Evolutionary conservation across 2,888 invertebrate species (phyloP).

Genomic region (Aethes cnicana): DNA sequence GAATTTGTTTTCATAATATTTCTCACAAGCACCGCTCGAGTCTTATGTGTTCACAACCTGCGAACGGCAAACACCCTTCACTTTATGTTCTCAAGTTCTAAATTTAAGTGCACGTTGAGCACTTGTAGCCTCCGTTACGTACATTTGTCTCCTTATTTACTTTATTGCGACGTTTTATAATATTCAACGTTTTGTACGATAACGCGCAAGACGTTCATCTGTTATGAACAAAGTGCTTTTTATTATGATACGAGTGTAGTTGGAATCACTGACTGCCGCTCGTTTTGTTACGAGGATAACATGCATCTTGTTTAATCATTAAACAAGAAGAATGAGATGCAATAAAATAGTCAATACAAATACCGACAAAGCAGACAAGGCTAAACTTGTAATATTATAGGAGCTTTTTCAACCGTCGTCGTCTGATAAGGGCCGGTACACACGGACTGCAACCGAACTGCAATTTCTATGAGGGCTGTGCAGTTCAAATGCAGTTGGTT

Average conservation of each 20-base stretch:
- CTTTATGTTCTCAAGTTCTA: slow-evolving; percentile 39
- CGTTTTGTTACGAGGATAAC: neutral
- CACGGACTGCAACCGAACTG: too few relatives aligned
- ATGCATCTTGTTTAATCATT: too few relatives aligned
- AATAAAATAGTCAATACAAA: too few relatives aligned
- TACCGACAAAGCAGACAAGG: too few relatives aligned
- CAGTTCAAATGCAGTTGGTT: too few relatives aligned
- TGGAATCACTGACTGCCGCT: slow-evolving; percentile 9
- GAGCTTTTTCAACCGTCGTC: too few relatives aligned
- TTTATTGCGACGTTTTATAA: slow-evolving; percentile 80
- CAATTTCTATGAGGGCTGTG: too few relatives aligned
- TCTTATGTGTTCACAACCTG: slow-evolving; percentile 50
- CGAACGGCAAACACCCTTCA: slow-evolving; percentile 49
- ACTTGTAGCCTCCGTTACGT: slow-evolving; percentile 44
- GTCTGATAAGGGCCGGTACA: too few relatives aligned
- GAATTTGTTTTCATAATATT: slow-evolving; percentile 82
- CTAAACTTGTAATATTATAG: too few relatives aligned
- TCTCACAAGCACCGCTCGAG: slow-evolving; percentile 60
- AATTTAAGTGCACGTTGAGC: slow-evolving; percentile 38
- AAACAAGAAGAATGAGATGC: too few relatives aligned
- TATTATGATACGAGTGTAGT: slow-evolving; percentile 42
- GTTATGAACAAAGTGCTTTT: slow-evolving; percentile 61
- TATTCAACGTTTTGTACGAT: slow-evolving; percentile 72
- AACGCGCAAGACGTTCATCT: slow-evolving; percentile 68
- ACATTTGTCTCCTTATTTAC: slow-evolving; percentile 77